phyloP scores from a whole-genome alignment of 2,888 invertebrate species.

The Chesias legatella region DNA sequence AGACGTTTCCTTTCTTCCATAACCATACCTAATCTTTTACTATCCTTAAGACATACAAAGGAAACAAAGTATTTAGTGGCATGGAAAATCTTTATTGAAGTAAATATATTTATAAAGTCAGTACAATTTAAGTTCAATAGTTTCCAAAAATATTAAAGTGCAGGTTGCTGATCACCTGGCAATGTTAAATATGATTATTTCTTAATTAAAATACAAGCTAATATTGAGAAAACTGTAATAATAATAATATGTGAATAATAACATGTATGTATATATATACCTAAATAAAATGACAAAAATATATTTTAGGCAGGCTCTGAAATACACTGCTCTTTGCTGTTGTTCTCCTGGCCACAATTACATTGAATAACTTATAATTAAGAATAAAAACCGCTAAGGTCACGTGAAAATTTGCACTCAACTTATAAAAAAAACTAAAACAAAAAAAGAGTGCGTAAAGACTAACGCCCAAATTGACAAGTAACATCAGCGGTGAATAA shows the following conservation, averaged over 20 bases:
- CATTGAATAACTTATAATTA: slow-evolving; percentile 71
- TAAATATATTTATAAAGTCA: slow-evolving; percentile 82
- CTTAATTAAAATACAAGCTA: slow-evolving; percentile 82
- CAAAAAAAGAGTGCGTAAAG: slow-evolving; percentile 47
- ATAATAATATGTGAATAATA: slow-evolving; percentile 81
- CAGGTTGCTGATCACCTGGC: slow-evolving; percentile 82
- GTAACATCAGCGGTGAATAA: slow-evolving; percentile 62
- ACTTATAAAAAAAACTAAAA: slow-evolving; percentile 33
- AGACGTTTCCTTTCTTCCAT: too few species aligned
- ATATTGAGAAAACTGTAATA: slow-evolving; percentile 82
- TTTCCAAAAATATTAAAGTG: slow-evolving; percentile 82
- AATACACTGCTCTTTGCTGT: slow-evolving; percentile 76
- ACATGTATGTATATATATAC: slow-evolving; percentile 69
- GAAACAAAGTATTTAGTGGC: slow-evolving; percentile 64
- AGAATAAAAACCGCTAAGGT: slow-evolving; percentile 62
- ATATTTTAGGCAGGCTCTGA: slow-evolving; percentile 80
- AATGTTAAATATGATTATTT: slow-evolving; percentile 82
- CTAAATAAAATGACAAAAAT: slow-evolving; percentile 82
- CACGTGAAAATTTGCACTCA: slow-evolving; percentile 64
- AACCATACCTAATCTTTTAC: too few species aligned
- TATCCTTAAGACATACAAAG: slow-evolving; percentile 19
- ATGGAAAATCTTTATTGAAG: slow-evolving; percentile 82
- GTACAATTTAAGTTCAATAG: slow-evolving; percentile 82
- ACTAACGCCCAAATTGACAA: slow-evolving; percentile 60
- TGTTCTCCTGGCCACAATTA: slow-evolving; percentile 78